Conservation (phyloP, 53 echinoderm and acorn worm genomes). For the Paracentrotus lividus region DNA sequence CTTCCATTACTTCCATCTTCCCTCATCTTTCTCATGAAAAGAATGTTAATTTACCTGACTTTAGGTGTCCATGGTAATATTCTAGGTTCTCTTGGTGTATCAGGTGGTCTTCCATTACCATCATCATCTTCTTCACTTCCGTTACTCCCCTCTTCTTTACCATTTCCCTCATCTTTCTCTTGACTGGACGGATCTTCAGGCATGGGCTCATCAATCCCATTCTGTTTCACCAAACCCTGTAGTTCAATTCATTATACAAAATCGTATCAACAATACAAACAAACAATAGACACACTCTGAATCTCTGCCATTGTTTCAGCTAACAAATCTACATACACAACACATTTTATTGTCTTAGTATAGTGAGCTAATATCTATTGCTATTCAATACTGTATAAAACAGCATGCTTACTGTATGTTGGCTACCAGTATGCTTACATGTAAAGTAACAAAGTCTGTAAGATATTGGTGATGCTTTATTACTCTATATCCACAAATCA, state of each 20-base stretch:
- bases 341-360: too few species aligned
- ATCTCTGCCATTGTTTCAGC: background rate
- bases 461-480: background rate
- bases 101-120: constrained; percentile 84
- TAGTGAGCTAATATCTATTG: too few species aligned
- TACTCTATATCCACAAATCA: too few species aligned
- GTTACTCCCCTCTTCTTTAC: constrained; percentile 77
- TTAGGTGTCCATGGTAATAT: constrained; percentile 95
- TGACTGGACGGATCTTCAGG: constrained; percentile 86
- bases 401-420: background rate
- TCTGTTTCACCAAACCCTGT: constrained; percentile 97
- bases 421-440: too few species aligned
- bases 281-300: background rate
- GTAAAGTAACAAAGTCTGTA: too few species aligned
- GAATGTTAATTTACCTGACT: constrained; percentile 78
- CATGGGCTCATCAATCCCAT: constrained; percentile 97
- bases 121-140: constrained; percentile 95
- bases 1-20: background rate
- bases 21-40: background rate
- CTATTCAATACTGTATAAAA: background rate
- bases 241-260: background rate
- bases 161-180: constrained; percentile 85
- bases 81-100: constrained; percentile 90
- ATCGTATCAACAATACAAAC: background rate
- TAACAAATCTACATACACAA: too few species aligned